Base-by-base conservation (phyloP, 2,113 vertebrate genomes). In the Silurus glanis region DNA sequence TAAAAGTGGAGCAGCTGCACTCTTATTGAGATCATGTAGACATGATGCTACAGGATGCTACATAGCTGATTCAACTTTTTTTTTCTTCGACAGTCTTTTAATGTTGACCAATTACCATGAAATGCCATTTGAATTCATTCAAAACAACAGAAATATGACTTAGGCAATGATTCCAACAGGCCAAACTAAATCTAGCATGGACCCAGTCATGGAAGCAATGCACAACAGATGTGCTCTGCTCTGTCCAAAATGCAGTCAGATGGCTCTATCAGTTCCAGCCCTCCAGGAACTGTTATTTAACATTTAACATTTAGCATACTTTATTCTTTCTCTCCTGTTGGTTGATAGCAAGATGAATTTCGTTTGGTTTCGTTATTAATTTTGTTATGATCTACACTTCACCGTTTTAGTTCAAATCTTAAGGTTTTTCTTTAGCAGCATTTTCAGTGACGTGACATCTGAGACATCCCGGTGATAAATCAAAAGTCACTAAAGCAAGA, bases 151-250 rank as follows among this genome's bases (percentile, higher is more conserved):
- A 81, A 74, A 86, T 84, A 74, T 58, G 71, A 86, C 83, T 84
- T 85, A 87, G 14, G 74, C 85, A 78, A 72, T 79, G 91, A 91
- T 84, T 92, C 88, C 90, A 91, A 93, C 83, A 91, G 89, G 90
- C 87, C 91, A 88, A 88, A 89, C 75, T 64, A 91, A 86, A 89
- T 47, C 82, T 88, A 90, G 90, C 84, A 71, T 91, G 89, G 89
- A 89, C 87, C 81, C n/a, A 89, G 86, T 90, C 89, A 87, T 82
- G 85, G 86, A 83, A 56, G 66, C 93, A 93, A 94, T 92, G 89
- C 92, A 89, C 87, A 92, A 88, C 93, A 93, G 93, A 94, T 93
- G 93, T 92, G 88, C 81, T 64, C 47, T 72, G 80, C 75, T 80
- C 84, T 82, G 86, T 92, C 91, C 91, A 93, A 89, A 87, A 91